Evolutionary conservation across 1,140 invertebrate genomes (phyloP).

Genomic region (Papilio xuthus): DNA sequence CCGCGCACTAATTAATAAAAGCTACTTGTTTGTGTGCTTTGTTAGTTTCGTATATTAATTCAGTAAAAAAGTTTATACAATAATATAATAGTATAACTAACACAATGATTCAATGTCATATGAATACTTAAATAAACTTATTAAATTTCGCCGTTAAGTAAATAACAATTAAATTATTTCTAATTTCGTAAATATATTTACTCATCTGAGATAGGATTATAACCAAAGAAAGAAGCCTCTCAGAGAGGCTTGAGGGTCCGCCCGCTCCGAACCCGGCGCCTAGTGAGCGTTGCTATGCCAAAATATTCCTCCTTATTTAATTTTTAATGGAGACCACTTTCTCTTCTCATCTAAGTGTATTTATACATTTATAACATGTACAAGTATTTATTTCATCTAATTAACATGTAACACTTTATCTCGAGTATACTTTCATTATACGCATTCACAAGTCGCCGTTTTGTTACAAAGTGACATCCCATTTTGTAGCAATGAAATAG

Average conservation of each 20-base stretch:
- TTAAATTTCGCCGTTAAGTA: background rate
- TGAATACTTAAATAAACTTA: background rate
- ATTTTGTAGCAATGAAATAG: background rate
- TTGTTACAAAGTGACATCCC: background rate
- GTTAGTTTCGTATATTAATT: background rate
- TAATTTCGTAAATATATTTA: background rate
- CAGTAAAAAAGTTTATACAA: background rate
- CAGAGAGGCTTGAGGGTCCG: background rate
- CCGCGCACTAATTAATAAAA: background rate
- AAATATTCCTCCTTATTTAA: background rate
- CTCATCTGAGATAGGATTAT: slow-evolving; percentile 2
- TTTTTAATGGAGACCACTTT: slow-evolving; percentile 9
- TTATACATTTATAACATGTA: background rate
- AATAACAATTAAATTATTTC: background rate
- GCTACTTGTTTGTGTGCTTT: background rate
- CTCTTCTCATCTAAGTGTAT: background rate
- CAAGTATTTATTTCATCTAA: background rate
- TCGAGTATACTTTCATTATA: background rate
- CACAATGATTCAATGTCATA: too few species aligned
- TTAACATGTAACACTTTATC: background rate
- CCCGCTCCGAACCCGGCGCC: background rate
- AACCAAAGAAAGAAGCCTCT: background rate
- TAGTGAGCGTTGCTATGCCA: background rate
- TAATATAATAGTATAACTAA: too few species aligned
- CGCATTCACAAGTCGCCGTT: background rate